Percentiles rank a stretch among this genome's conserved stretches.
Evolutionary conservation across 2,888 invertebrate species (phyloP).

Genomic region (Synergus japonicus): DNA sequence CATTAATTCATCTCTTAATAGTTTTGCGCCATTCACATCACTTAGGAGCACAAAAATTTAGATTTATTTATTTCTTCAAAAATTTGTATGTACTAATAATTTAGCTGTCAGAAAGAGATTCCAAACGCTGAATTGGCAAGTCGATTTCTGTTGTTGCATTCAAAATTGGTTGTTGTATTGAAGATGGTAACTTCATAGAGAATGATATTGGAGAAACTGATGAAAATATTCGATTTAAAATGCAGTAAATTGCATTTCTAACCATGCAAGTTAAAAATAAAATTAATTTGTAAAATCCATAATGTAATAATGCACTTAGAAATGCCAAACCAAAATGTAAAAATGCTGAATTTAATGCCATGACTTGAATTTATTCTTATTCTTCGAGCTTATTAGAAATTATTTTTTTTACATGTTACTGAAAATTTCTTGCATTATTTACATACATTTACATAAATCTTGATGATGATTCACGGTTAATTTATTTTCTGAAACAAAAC

Average conservation of each 20-base stretch:
- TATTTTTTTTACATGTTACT: not conserved
- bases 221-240: slow-evolving; percentile 45
- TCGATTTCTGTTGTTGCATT: too few species aligned
- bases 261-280: slow-evolving; percentile 60
- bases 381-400: not conserved
- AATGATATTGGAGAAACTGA: slow-evolving; percentile 9
- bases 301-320: slow-evolving; percentile 67
- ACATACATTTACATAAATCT: too few species aligned
- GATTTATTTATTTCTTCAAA: slow-evolving; percentile 3
- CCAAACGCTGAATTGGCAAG: too few species aligned
- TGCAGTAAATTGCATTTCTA: slow-evolving; percentile 57
- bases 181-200: not conserved
- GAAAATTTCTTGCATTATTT: too few species aligned
- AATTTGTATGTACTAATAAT: not conserved
- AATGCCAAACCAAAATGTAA: slow-evolving; percentile 58
- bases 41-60: not conserved
- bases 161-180: too few species aligned
- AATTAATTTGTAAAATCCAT: slow-evolving; percentile 65
- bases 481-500: not conserved
- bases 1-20: too few species aligned
- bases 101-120: too few species aligned
- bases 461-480: too few species aligned
- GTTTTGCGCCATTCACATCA: too few species aligned
- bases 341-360: slow-evolving; percentile 36
- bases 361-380: not conserved